Conservation (phyloP, 1,140 invertebrate genomes). For the Eupristina koningsbergeri region DNA sequence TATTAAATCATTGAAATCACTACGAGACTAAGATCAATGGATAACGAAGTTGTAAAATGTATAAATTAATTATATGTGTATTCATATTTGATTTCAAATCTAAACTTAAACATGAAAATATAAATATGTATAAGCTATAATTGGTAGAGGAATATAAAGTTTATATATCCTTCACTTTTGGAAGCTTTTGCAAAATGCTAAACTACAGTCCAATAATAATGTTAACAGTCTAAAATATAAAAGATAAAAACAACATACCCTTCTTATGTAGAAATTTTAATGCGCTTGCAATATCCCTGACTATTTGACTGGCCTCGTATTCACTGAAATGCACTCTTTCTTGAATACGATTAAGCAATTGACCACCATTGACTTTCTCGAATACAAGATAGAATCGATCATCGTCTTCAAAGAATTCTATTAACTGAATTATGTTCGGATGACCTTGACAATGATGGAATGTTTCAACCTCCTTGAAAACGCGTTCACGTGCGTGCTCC, state of each 20-base stretch:
- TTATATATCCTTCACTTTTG: too few relatives aligned
- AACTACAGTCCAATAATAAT: too few relatives aligned
- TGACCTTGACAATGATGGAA: conserved; percentile 98
- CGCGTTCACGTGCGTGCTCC: conserved; percentile 90
- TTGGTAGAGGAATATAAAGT: too few relatives aligned
- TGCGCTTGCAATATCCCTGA: conserved; percentile 94
- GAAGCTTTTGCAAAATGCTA: too few relatives aligned
- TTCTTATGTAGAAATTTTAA: conserved; percentile 95
- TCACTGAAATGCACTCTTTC: conserved; percentile 94
- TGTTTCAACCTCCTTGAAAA: conserved; percentile 98
- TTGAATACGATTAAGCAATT: conserved; percentile 92
- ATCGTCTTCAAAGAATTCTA: conserved; percentile 97
- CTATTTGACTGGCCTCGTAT: conserved; percentile 93
- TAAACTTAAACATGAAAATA: too few relatives aligned
- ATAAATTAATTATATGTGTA: too few relatives aligned
- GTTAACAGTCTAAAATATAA: too few relatives aligned
- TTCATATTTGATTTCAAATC: too few relatives aligned
- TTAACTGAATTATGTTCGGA: conserved; percentile 96
- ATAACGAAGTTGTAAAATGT: too few relatives aligned
- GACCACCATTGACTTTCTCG: conserved; percentile 96
- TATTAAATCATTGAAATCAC: too few relatives aligned
- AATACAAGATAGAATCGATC: conserved; percentile 98
- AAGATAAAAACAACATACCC: conserved; percentile 77
- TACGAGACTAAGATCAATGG: too few relatives aligned
- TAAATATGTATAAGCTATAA: too few relatives aligned